phyloP scores from a whole-genome alignment of 2,888 invertebrate genomes.

The Drosophila merina region DNA sequence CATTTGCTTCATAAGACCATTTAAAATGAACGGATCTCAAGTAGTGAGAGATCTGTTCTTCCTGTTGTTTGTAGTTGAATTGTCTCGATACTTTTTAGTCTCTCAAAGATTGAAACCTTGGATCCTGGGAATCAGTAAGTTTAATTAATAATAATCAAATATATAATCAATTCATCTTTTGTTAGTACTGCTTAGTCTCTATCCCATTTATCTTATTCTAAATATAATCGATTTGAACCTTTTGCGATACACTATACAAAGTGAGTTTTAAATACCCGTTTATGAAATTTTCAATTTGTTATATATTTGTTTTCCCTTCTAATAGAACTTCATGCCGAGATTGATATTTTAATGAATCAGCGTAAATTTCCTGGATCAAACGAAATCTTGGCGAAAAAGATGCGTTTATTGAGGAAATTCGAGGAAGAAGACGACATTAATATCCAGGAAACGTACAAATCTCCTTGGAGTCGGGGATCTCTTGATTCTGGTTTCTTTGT shows the following conservation, averaged over 20 bases:
- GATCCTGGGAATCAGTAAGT: neutral
- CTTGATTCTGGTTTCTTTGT: slow-evolving; percentile 1
- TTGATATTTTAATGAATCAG: neutral
- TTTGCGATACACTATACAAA: slow-evolving; percentile 16
- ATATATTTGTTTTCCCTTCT: neutral
- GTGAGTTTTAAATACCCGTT: slow-evolving; percentile 24
- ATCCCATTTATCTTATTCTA: slow-evolving; percentile 33
- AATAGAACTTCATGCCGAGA: slow-evolving; percentile 29
- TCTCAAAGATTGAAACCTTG: neutral
- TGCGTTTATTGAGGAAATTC: neutral
- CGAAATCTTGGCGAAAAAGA: neutral
- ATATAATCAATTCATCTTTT: neutral
- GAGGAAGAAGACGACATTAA: slow-evolving; percentile 34
- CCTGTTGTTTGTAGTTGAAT: slow-evolving; percentile 34
- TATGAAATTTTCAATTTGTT: neutral
- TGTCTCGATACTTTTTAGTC: slow-evolving; percentile 1
- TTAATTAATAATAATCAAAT: neutral
- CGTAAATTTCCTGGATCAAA: neutral
- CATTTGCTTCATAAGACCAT: slow-evolving; percentile 52
- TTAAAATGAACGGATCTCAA: slow-evolving; percentile 47
- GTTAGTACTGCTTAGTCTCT: slow-evolving; percentile 33
- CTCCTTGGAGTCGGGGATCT: neutral
- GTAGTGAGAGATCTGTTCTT: slow-evolving; percentile 50
- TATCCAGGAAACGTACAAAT: slow-evolving; percentile 15
- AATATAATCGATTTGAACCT: slow-evolving; percentile 39